phyloP scores from a whole-genome alignment of 2,888 invertebrate genomes.

The Argynnis bischoffii region DNA sequence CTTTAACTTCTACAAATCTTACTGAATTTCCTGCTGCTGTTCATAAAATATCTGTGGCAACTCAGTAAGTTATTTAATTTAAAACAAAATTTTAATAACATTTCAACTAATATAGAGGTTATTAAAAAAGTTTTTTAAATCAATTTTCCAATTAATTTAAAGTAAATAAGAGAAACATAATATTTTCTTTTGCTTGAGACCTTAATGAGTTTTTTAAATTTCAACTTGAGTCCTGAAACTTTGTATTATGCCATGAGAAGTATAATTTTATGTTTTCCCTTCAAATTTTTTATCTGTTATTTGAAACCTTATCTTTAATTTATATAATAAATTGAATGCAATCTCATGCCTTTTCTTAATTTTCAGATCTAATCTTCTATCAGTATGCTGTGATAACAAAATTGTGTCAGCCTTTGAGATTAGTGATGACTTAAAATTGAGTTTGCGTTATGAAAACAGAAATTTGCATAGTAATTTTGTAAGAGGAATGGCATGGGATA shows the following conservation, averaged over 20 bases:
- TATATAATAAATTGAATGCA: not conserved
- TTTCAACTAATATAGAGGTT: too few relatives aligned
- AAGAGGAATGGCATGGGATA: conserved; percentile 80
- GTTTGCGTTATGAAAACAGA: conserved; percentile 60
- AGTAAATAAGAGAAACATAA: too few relatives aligned
- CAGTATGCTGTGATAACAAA: conserved; percentile 74
- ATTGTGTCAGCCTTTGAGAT: conserved; percentile 67
- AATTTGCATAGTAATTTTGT: conserved; percentile 74
- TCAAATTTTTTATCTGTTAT: not conserved
- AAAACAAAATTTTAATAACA: too few relatives aligned
- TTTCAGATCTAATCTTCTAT: conserved; percentile 60
- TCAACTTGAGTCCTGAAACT: too few relatives aligned
- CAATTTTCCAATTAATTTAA: too few relatives aligned
- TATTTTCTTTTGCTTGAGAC: too few relatives aligned
- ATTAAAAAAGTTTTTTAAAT: too few relatives aligned
- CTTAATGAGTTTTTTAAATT: too few relatives aligned
- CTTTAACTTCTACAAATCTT: conserved; percentile 49
- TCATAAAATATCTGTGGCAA: conserved; percentile 60
- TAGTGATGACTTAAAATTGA: conserved; percentile 46
- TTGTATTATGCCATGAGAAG: too few relatives aligned
- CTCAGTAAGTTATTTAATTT: conserved; percentile 54
- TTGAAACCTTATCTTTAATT: not conserved
- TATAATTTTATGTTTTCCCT: too few relatives aligned
- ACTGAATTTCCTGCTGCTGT: conserved; percentile 67
- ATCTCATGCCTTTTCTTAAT: not conserved